These are phyloP conservation scores for Paragorgia papillata DNA, from an alignment of 92 coral and sea anemone genomes.

Conservation along the genomic window DNA sequence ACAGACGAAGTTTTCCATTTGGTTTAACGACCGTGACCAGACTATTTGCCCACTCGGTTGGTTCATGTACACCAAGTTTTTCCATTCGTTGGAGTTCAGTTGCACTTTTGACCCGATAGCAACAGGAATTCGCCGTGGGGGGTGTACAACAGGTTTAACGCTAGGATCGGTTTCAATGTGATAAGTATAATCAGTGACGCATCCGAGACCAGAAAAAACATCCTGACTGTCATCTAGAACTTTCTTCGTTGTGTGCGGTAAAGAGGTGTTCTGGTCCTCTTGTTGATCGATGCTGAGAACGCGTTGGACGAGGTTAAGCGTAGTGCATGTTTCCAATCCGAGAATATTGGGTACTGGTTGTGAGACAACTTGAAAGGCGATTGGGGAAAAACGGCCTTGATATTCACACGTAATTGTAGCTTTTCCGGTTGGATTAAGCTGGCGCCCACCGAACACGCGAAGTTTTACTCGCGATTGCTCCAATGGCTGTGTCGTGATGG, in stretches of 20 bases:
- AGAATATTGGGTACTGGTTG: constrained; percentile 14
- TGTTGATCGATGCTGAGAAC: background rate
- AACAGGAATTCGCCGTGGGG: constrained; percentile 25
- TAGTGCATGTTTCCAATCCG: background rate
- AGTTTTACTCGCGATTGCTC: background rate
- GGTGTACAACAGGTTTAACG: constrained; percentile 32
- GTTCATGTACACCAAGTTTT: constrained; percentile 35
- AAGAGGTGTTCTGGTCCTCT: background rate
- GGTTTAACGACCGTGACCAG: constrained; percentile 34
- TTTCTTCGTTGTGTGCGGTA: background rate
- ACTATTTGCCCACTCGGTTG: constrained; percentile 43
- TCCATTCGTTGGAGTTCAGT: constrained; percentile 40
- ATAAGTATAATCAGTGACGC: background rate
- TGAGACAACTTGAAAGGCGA: constrained; percentile 25
- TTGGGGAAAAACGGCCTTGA: background rate
- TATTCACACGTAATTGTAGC: background rate
- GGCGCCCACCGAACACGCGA: constrained; percentile 22
- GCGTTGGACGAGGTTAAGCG: constrained; percentile 11
- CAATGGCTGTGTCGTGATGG: background rate
- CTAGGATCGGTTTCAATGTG: constrained; percentile 33
- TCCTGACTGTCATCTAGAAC: constrained; percentile 1
- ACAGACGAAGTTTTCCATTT: constrained; percentile 23
- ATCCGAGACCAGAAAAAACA: constrained; percentile 11
- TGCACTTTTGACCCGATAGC: constrained; percentile 9
- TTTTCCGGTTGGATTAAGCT: constrained; percentile 14